phyloP scores from a whole-genome alignment of 2,888 invertebrate species.

The Osmoderma eremita region DNA sequence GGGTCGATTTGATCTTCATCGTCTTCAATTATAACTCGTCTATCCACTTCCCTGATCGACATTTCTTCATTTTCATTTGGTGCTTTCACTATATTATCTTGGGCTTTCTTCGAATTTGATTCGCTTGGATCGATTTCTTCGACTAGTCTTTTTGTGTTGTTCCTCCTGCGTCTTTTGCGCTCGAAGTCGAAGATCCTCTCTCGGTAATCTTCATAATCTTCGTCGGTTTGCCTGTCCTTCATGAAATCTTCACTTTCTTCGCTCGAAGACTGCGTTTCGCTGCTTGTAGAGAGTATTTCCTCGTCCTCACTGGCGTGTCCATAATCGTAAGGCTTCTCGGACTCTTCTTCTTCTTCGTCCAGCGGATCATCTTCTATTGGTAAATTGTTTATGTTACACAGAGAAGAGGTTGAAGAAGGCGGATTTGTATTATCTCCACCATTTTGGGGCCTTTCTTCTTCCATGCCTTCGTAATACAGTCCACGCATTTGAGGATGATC shows the following conservation, averaged over 20 bases:
- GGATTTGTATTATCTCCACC: conserved; percentile 12
- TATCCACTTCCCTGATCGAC: not conserved
- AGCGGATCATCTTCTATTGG: conserved; percentile 33
- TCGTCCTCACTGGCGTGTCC: conserved; percentile 42
- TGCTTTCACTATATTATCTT: conserved; percentile 6
- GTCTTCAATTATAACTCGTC: not conserved
- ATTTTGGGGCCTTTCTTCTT: conserved; percentile 11
- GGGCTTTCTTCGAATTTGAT: not conserved
- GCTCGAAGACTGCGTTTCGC: conserved; percentile 38
- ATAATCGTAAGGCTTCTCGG: conserved; percentile 36
- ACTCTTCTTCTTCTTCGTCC: conserved; percentile 37
- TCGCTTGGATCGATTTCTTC: conserved; percentile 38
- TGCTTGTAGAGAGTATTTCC: conserved; percentile 43
- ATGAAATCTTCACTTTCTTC: conserved; percentile 52
- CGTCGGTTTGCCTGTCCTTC: conserved; percentile 53
- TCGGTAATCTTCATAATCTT: conserved; percentile 54
- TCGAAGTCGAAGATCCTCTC: conserved; percentile 58
- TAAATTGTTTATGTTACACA: conserved; percentile 33
- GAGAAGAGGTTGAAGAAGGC: conserved; percentile 14
- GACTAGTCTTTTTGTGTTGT: conserved; percentile 32
- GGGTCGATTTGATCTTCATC: conserved; percentile 18
- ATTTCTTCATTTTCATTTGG: not conserved
- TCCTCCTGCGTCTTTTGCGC: conserved; percentile 19
- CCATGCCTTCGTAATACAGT: conserved; percentile 43
- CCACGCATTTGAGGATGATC: conserved; percentile 33